Conservation (phyloP, 2,888 invertebrate genomes). For the Aphidius colemani region DNA sequence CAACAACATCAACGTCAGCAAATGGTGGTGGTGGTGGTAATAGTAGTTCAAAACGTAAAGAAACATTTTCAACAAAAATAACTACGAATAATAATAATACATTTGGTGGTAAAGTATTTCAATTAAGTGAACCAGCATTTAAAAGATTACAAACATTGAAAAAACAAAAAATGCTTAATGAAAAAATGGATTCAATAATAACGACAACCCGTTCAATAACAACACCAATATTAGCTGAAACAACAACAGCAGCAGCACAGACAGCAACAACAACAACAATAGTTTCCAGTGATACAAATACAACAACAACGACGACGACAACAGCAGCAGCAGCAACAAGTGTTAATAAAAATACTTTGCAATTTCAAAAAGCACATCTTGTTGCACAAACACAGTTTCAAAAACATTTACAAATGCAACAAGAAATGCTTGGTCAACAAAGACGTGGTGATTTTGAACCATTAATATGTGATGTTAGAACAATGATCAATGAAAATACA, state of each 20-base stretch:
- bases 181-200: conserved; percentile 36
- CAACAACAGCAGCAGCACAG: no score
- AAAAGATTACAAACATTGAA: conserved; percentile 67
- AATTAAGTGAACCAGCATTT: conserved; percentile 78
- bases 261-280: no score
- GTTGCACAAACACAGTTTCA: conserved; percentile 52
- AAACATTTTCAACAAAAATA: conserved; percentile 66
- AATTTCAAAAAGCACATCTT: conserved; percentile 46
- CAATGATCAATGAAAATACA: conserved; percentile 53
- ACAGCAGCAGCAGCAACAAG: conserved; percentile 34
- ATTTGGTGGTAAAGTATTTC: conserved; percentile 78
- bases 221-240: no score
- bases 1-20: conserved; percentile 7
- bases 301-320: conserved; percentile 24
- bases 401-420: conserved; percentile 55
- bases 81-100: conserved; percentile 59
- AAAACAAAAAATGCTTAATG: conserved; percentile 60
- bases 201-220: no score
- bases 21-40: conserved; percentile 34
- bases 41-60: conserved; percentile 43
- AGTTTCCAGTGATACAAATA: no score
- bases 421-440: conserved; percentile 56
- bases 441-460: conserved; percentile 57
- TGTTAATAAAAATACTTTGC: conserved; percentile 29
- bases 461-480: conserved; percentile 56